Percentiles rank a stretch among this genome's conserved stretches.
Conservation (phyloP, 2,113 vertebrate species). For the Tamias sibiricus region DNA sequence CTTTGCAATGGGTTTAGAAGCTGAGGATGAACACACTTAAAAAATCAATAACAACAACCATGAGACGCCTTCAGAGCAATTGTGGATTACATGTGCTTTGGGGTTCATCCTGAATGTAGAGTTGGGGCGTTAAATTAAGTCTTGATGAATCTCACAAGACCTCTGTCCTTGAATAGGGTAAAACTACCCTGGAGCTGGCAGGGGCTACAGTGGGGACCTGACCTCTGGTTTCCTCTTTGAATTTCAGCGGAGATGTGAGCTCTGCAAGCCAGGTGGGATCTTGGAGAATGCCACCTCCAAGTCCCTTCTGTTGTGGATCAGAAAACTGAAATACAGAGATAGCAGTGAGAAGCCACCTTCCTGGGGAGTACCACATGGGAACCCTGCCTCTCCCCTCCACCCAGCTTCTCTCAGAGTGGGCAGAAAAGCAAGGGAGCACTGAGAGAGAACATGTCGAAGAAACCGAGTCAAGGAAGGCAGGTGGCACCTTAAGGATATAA, state of each 20-base stretch:
- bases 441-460: neutral
- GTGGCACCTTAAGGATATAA: neutral
- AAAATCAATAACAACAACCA: slow-evolving; percentile 61
- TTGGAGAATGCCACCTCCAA: too few species aligned
- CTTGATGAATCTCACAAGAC: neutral
- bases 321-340: neutral
- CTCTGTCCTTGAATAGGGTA: neutral
- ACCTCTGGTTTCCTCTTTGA: neutral
- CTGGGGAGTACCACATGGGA: fast-evolving
- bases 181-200: neutral
- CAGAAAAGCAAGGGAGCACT: neutral
- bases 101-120: neutral
- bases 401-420: fast-evolving
- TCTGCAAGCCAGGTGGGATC: neutral
- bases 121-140: too few species aligned
- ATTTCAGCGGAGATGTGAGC: neutral
- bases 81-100: neutral
- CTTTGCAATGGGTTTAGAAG: slow-evolving; percentile 69
- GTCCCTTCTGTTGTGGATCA: neutral
- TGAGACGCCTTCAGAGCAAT: neutral
- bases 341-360: neutral
- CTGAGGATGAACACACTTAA: slow-evolving; percentile 65
- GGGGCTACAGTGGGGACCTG: neutral
- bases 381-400: neutral
- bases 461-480: neutral